Percentiles rank a stretch among this genome's conserved stretches.
phyloP scores from a whole-genome alignment of 2,797 vertebrate genomes.

The Urocyon cinereoargenteus region DNA sequence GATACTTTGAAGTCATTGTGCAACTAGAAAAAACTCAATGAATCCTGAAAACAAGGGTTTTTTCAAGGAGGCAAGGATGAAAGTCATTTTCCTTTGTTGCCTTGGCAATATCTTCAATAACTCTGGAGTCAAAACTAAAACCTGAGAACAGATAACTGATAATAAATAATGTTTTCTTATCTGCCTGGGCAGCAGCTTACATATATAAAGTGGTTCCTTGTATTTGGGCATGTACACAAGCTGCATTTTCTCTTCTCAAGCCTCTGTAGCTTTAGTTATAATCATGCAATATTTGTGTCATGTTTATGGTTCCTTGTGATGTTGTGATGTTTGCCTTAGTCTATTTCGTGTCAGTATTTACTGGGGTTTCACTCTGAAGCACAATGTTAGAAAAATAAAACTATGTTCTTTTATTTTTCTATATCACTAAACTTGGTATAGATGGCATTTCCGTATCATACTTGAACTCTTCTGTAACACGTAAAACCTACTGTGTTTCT shows the following conservation, averaged over 20 bases:
- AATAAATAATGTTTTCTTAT: background rate
- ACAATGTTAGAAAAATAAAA: constrained; percentile 34
- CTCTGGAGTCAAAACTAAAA: background rate
- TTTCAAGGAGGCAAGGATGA: background rate
- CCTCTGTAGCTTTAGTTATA: background rate
- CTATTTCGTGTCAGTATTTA: background rate
- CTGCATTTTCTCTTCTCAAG: background rate
- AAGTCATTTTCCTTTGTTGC: background rate
- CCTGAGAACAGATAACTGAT: background rate
- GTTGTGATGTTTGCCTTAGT: background rate
- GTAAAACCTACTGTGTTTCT: background rate
- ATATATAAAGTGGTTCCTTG: background rate
- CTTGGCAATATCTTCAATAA: background rate
- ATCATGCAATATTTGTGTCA: background rate
- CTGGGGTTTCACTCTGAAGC: background rate
- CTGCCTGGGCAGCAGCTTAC: background rate
- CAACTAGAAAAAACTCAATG: background rate
- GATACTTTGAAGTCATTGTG: background rate
- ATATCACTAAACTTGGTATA: background rate
- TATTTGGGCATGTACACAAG: background rate
- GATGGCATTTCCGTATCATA: background rate
- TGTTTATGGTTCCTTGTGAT: background rate
- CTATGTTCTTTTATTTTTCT: background rate
- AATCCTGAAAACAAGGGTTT: background rate
- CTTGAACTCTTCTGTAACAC: background rate